phyloP scores from a whole-genome alignment of 2,888 invertebrate species.

The Augochlorella aurata region DNA sequence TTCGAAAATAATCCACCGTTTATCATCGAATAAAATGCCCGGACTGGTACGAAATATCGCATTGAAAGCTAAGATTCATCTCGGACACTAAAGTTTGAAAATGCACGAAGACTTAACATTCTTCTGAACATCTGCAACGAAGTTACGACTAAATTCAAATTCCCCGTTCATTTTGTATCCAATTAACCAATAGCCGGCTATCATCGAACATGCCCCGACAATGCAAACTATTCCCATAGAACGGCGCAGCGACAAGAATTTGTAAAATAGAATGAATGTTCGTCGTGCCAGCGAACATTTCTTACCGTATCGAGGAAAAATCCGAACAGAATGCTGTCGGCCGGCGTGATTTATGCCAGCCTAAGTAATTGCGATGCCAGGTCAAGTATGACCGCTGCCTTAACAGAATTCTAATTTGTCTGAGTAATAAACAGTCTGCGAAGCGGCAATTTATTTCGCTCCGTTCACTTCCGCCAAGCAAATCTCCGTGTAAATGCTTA shows the following conservation, averaged over 20 bases:
- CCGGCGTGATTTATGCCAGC: constrained; percentile 38
- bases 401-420: constrained; percentile 51
- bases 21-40: background rate
- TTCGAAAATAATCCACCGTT: background rate
- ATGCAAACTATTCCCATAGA: background rate
- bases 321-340: constrained; percentile 33
- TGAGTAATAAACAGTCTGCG: constrained; percentile 41
- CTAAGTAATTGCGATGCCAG: constrained; percentile 42
- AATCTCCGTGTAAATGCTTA: constrained; percentile 24
- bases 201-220: background rate
- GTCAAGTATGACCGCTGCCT: constrained; percentile 33
- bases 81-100: background rate
- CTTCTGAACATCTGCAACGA: background rate
- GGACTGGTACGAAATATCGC: background rate
- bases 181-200: background rate
- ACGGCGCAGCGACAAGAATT: background rate
- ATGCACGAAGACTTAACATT: background rate
- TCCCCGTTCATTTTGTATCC: background rate
- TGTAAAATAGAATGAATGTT: background rate
- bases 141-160: background rate
- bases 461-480: constrained; percentile 32
- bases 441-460: constrained; percentile 39
- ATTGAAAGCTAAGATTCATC: background rate
- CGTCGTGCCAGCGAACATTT: background rate
- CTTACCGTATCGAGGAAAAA: constrained; percentile 20